Percentiles rank a stretch among this genome's conserved stretches.
Evolutionary conservation across 2,113 vertebrate genomes (phyloP).

Genomic region (Vicugna pacos): DNA sequence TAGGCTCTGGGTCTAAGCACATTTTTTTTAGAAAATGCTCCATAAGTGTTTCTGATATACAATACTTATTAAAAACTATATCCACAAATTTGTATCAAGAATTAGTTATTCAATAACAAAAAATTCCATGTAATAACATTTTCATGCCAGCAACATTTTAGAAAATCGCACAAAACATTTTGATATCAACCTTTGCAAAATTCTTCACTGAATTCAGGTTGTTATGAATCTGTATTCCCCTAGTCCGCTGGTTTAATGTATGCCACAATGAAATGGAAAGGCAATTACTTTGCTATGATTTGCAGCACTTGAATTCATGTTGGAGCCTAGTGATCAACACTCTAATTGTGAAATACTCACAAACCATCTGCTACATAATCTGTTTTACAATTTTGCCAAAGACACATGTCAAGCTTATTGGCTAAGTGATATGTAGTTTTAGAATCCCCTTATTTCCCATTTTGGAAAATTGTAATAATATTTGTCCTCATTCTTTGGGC

Average conservation of each 20-base stretch:
- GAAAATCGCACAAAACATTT: background rate
- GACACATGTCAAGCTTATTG: background rate
- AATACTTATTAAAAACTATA: background rate
- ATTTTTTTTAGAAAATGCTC: background rate
- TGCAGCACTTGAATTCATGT: background rate
- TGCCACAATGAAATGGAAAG: background rate
- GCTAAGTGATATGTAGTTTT: background rate
- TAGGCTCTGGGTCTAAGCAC: background rate
- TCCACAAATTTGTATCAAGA: background rate
- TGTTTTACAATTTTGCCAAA: slow-evolving; percentile 52
- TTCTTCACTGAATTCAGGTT: background rate
- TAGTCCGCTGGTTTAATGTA: background rate
- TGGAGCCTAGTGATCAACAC: slow-evolving; percentile 24
- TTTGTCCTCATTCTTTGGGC: slow-evolving; percentile 43
- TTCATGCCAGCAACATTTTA: background rate
- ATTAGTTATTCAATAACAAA: background rate
- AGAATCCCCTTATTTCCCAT: background rate
- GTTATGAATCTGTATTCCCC: background rate
- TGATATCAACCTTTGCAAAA: background rate
- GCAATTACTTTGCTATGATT: background rate
- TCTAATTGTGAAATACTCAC: slow-evolving; percentile 44
- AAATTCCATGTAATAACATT: background rate
- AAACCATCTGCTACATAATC: slow-evolving; percentile 45
- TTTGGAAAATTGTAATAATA: slow-evolving; percentile 44
- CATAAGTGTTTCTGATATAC: background rate